Conservation (phyloP, 1,140 invertebrate genomes). For the Eueides isabella region DNA sequence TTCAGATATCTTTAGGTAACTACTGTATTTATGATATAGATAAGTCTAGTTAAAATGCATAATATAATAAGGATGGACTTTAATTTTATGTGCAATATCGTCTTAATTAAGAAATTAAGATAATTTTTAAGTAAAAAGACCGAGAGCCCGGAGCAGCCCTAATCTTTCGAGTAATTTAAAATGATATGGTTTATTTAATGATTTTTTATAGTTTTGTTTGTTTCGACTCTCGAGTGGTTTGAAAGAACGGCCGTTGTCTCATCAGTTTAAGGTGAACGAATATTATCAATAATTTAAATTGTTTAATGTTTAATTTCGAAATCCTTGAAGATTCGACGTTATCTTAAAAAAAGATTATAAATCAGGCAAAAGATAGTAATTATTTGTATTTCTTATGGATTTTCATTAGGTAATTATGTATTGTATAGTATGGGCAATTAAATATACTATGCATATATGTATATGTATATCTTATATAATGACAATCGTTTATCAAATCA, state of each 20-base stretch:
- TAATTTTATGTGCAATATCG: constrained; percentile 11
- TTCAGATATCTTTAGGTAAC: not conserved
- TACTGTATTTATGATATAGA: not conserved
- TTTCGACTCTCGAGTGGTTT: not conserved
- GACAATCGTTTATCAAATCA: too few relatives aligned
- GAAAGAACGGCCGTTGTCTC: not conserved
- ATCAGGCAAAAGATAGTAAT: too few relatives aligned
- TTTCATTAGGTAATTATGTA: too few relatives aligned
- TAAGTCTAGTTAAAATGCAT: constrained; percentile 5
- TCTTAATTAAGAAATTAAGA: constrained; percentile 9
- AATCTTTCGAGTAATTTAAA: constrained; percentile 8
- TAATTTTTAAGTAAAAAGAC: not conserved
- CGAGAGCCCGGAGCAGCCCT: not conserved
- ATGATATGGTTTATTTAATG: constrained; percentile 4
- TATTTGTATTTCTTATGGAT: too few relatives aligned
- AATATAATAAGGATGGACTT: not conserved
- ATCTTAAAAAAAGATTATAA: too few relatives aligned
- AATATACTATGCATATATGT: too few relatives aligned
- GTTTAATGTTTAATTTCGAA: not conserved
- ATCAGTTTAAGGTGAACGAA: not conserved
- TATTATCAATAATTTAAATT: not conserved
- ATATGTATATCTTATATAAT: too few relatives aligned
- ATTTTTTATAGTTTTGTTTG: not conserved
- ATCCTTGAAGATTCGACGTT: not conserved
- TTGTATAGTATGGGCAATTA: too few relatives aligned